phyloP scores from a whole-genome alignment of 2,888 invertebrate species.

The Spisula solida region DNA sequence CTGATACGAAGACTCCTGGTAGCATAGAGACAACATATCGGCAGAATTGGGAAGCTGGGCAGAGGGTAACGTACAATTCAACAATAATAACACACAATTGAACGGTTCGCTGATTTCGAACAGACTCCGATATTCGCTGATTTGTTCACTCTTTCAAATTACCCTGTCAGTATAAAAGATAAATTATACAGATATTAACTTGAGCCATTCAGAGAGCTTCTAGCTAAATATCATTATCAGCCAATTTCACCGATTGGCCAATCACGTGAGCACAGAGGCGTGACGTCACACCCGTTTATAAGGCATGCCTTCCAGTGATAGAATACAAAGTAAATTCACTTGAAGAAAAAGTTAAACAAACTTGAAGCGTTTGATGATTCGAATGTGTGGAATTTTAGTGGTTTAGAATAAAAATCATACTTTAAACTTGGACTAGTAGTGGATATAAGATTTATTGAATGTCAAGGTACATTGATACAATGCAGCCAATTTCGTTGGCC shows the following conservation, averaged over 20 bases:
- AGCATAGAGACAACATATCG: conserved; percentile 58
- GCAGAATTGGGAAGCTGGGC: conserved; percentile 48
- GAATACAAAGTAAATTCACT: conserved; percentile 57
- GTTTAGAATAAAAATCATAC: neutral
- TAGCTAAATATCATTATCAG: conserved; percentile 76
- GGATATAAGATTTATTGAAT: conserved; percentile 34
- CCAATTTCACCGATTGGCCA: conserved; percentile 73
- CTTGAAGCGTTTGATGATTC: conserved; percentile 41
- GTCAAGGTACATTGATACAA: conserved; percentile 50
- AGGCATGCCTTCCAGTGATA: conserved; percentile 55
- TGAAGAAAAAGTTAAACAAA: conserved; percentile 55
- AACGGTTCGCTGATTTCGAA: conserved; percentile 59
- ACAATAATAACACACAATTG: conserved; percentile 59
- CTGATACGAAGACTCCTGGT: conserved; percentile 61
- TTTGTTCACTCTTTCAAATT: conserved; percentile 66
- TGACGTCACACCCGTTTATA: conserved; percentile 76
- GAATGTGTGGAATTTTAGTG: conserved; percentile 27
- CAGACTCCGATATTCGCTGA: conserved; percentile 58
- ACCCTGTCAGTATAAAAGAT: conserved; percentile 69
- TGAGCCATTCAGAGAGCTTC: conserved; percentile 67
- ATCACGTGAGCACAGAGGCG: conserved; percentile 55
- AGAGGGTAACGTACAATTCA: conserved; percentile 61
- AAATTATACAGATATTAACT: conserved; percentile 73
- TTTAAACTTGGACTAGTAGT: conserved; percentile 19
- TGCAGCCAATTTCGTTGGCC: conserved; percentile 67